These are phyloP conservation scores for Tenodera sinensis DNA, from an alignment of 2,888 invertebrate species.

Conservation along the genomic window DNA sequence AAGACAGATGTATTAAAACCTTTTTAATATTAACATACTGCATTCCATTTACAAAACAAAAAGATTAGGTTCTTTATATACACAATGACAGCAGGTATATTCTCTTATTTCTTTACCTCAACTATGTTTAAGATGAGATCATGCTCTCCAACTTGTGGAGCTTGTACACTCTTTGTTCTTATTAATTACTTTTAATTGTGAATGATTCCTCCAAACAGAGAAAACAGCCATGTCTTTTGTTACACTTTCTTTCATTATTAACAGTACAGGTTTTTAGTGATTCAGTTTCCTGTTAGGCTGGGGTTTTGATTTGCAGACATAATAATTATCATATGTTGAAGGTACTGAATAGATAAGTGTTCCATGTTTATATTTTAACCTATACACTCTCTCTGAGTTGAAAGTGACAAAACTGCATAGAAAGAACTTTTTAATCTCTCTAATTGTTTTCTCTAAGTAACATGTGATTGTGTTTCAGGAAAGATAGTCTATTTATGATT, in stretches of 20 bases:
- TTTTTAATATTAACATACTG: background rate
- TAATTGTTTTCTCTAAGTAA: no score
- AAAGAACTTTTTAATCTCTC: no score
- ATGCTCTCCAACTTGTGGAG: background rate
- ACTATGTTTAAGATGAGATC: background rate
- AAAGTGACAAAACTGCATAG: no score
- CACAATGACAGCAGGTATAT: background rate
- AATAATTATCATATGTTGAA: no score
- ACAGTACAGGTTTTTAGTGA: no score
- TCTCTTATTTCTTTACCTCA: background rate
- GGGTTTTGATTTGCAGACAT: no score
- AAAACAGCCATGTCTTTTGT: background rate
- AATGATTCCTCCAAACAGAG: background rate
- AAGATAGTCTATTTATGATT: no score
- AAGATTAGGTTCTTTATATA: background rate
- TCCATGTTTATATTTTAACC: no score
- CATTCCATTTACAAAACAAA: background rate
- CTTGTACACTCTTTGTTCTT: background rate
- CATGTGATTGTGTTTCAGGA: no score
- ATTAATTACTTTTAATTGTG: background rate
- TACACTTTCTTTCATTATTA: background rate
- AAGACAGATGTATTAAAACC: background rate
- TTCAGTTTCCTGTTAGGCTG: no score
- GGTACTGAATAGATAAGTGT: no score
- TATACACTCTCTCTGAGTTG: no score